Percentiles rank a stretch among this genome's conserved stretches.
Conservation (phyloP, 2,113 vertebrate species). For the Desmodus rotundus region DNA sequence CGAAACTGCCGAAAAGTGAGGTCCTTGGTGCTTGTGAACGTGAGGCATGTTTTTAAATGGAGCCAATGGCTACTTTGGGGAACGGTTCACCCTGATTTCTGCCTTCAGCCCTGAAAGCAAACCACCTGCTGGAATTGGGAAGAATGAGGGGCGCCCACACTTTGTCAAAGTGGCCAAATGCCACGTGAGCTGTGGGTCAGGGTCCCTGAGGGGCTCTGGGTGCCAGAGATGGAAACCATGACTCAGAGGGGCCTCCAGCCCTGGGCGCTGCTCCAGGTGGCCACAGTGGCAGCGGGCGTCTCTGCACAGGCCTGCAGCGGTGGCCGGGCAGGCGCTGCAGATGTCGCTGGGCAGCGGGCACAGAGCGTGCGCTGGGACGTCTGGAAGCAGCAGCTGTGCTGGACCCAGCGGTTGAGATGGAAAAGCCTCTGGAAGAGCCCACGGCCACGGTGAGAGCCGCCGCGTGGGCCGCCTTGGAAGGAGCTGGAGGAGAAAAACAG, state of each 20-base stretch:
- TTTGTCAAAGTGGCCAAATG: rapidly evolving
- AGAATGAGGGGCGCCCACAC: too few species aligned
- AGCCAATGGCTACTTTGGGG: background rate
- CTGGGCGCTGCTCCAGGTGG: background rate
- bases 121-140: rapidly evolving
- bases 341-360: background rate
- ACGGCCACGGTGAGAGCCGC: background rate
- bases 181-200: background rate
- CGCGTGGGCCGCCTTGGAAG: background rate
- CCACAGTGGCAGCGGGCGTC: background rate
- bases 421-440: background rate
- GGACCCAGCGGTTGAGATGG: background rate
- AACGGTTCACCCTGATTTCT: background rate
- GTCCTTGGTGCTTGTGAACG: background rate
- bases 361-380: rapidly evolving
- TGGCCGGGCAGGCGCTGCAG: rapidly evolving
- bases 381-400: rapidly evolving
- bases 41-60: background rate
- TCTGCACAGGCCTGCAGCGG: background rate
- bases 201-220: background rate
- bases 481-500: background rate
- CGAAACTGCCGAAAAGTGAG: background rate
- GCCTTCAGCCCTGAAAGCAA: background rate
- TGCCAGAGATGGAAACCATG: background rate
- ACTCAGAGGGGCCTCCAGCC: background rate